Percentiles rank a stretch among this genome's conserved stretches.
These are phyloP conservation scores for Palythoa heliodiscus DNA, from an alignment of 92 coral and sea anemone genomes.

Conservation along the genomic window DNA sequence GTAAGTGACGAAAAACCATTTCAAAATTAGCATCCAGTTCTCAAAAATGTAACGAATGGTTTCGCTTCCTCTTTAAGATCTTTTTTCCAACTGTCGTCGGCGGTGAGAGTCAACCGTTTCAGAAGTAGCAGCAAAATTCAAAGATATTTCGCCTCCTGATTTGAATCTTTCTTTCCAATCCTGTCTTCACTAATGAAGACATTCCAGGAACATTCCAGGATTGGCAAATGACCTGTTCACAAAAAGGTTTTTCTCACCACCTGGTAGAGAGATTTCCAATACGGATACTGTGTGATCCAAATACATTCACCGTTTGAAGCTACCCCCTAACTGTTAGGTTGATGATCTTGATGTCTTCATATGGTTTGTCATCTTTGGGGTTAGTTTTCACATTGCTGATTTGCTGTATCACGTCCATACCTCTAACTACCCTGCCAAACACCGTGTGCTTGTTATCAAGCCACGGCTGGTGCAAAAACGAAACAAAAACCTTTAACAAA, in stretches of 20 bases:
- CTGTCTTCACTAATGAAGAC: background rate
- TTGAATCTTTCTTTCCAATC: background rate
- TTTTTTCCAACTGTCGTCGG: no score
- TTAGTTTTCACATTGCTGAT: conserved; percentile 82
- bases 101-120: no score
- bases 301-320: background rate
- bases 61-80: background rate
- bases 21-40: background rate
- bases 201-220: background rate
- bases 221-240: background rate
- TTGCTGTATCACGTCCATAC: conserved; percentile 92
- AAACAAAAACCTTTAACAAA: background rate
- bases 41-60: background rate
- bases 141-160: background rate
- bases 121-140: no score
- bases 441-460: conserved; percentile 98
- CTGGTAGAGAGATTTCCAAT: background rate
- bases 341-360: conserved; percentile 91
- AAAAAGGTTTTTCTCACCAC: background rate
- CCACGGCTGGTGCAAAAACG: conserved; percentile 78
- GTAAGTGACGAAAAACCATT: background rate
- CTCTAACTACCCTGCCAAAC: conserved; percentile 90
- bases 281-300: background rate
- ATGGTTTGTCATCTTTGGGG: conserved; percentile 95
- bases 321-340: conserved; percentile 76